Base-by-base conservation (phyloP, 1,140 invertebrate genomes). In the Pantala flavescens region DNA sequence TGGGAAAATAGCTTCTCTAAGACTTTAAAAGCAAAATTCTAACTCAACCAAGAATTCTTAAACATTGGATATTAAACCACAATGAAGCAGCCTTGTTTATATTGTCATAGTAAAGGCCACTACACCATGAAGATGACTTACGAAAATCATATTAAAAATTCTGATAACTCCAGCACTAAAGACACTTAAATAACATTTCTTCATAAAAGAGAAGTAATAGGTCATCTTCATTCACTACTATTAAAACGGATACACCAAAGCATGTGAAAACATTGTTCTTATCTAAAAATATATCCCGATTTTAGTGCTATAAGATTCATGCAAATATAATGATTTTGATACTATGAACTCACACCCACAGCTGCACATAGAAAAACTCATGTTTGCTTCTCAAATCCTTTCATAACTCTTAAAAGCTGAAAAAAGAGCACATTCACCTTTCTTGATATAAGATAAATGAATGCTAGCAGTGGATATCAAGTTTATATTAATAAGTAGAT, bases 51-150 rank as follows among this genome's bases (percentile, higher is more conserved):
- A 63, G n/a, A 63, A 63, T 63, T 12, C 12, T 63, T 14, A 63
- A 16, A 16, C 1, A 21, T 3, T 63, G 3, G 1, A 63, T 5
- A 1, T 7, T 1, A 63, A 3, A 63, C n/a, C 14, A 63, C n/a
- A 16, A 21, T 21, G n/a, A 16, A 63, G 49, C 49, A 63, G 49
- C 49, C 49, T 63, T 63, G n/a, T 63, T 19, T 19, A 63, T 63
- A 63, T 63, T 63, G 49, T 63, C 49, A 63, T 63, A 63, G 14
- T 16, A 63, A 63, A 63, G 49, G 49, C 49, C 49, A 63, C 49
- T 63, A 63, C 49, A 63, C 12, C 49, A 63, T 63, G 49, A 63
- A 63, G 49, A 63, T 21, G n/a, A 21, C 49, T 16, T 63, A 63
- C 49, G 3, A 63, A 63, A 63, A 63, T 16, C 49, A 63, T 63